These are phyloP conservation scores for Plebejus melissa DNA, from an alignment of 2,888 invertebrate species.

Conservation along the genomic window DNA sequence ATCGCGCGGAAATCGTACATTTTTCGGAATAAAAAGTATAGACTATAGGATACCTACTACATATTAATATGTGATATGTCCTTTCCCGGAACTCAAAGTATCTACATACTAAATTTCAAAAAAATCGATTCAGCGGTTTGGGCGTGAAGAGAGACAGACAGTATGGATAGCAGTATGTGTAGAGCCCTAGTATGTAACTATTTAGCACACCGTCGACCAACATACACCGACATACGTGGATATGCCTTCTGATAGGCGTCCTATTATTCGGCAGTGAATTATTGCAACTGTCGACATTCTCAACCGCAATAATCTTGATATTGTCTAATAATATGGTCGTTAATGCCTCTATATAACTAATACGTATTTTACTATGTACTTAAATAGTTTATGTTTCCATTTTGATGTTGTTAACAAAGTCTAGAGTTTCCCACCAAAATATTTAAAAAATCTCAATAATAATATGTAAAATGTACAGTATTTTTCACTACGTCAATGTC, in stretches of 20 bases:
- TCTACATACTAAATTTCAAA: too few species aligned
- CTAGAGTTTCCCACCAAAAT: neutral
- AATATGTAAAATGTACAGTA: too few species aligned
- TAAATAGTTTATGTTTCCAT: neutral
- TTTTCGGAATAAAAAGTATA: too few species aligned
- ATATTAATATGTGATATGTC: too few species aligned
- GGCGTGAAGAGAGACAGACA: too few species aligned
- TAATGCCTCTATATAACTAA: neutral
- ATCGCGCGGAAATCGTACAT: too few species aligned
- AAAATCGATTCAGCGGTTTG: too few species aligned
- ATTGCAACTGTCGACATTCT: conserved; percentile 12
- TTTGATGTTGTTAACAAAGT: neutral
- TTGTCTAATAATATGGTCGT: neutral
- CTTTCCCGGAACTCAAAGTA: too few species aligned
- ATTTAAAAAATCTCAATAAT: too few species aligned
- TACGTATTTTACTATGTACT: neutral
- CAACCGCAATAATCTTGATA: neutral
- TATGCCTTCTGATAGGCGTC: neutral
- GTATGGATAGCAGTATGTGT: neutral
- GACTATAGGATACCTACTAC: too few species aligned
- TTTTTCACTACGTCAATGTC: too few species aligned
- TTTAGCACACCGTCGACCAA: neutral
- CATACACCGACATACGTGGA: neutral
- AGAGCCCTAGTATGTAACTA: neutral
- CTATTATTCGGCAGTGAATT: neutral